Conservation (phyloP, 2,888 invertebrate species). For the Escarpia spicata region DNA sequence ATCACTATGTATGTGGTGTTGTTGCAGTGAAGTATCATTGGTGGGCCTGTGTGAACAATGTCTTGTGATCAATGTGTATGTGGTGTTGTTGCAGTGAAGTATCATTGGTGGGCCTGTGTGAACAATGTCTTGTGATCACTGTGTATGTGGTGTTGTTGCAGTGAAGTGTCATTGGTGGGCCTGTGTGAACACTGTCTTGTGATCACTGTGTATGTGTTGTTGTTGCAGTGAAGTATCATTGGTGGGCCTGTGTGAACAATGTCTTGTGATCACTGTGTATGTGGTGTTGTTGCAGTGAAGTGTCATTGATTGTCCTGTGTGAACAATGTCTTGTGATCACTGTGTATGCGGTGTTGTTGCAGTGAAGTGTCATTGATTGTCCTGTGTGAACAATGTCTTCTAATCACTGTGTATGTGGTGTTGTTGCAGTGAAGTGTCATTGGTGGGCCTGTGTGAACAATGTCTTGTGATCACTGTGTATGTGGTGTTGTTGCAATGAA, state of each 20-base stretch:
- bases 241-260: too few relatives aligned
- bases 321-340: background rate
- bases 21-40: too few relatives aligned
- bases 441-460: too few relatives aligned
- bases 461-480: background rate
- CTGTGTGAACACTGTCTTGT: too few relatives aligned
- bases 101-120: background rate
- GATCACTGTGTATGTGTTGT: too few relatives aligned
- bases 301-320: background rate
- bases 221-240: too few relatives aligned
- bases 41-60: too few relatives aligned
- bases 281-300: constrained; percentile 52
- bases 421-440: too few relatives aligned
- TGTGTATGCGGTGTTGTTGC: constrained; percentile 52
- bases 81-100: constrained; percentile 52
- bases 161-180: constrained; percentile 30
- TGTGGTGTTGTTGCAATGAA: constrained; percentile 52
- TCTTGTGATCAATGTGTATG: background rate
- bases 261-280: background rate
- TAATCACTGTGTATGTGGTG: too few relatives aligned
- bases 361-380: constrained; percentile 31
- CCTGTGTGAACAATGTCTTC: too few relatives aligned
- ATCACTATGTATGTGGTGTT: constrained; percentile 36
- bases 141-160: constrained; percentile 52
- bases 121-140: background rate